Conservation (phyloP, 2,113 vertebrate species). For the Macheiramphus alcinus region DNA sequence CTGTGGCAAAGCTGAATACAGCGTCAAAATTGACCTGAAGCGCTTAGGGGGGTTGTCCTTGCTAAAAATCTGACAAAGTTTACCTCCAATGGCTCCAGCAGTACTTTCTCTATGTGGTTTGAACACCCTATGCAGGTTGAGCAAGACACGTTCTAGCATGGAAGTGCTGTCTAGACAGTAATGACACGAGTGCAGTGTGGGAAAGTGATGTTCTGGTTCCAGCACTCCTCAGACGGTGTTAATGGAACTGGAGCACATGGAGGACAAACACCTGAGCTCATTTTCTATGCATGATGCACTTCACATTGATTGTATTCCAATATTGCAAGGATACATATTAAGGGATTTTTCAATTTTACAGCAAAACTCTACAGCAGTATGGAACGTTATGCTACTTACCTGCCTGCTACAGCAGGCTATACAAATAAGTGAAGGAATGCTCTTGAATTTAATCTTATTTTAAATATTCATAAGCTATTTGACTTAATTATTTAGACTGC, state of each 20-base stretch:
- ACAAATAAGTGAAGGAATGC: constrained; percentile 54
- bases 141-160: constrained; percentile 84
- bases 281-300: constrained; percentile 81
- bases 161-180: constrained; percentile 82
- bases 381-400: not conserved
- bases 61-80: constrained; percentile 82
- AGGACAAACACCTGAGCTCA: constrained; percentile 87
- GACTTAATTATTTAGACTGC: constrained; percentile 69
- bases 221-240: constrained; percentile 85
- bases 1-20: constrained; percentile 81
- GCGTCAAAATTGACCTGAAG: constrained; percentile 84
- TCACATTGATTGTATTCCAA: constrained; percentile 24
- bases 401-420: constrained; percentile 30
- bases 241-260: constrained; percentile 86
- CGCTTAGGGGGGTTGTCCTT: constrained; percentile 75
- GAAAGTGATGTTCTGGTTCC: constrained; percentile 85
- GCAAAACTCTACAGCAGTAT: constrained; percentile 19
- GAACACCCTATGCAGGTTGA: constrained; percentile 85
- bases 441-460: constrained; percentile 66
- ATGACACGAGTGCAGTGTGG: constrained; percentile 85
- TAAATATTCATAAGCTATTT: constrained; percentile 80
- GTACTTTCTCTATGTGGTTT: constrained; percentile 82
- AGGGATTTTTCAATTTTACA: constrained; percentile 48
- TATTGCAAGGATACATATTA: constrained; percentile 46
- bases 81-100: constrained; percentile 82